Conservation (phyloP, 64 coral and sea anemone genomes). For the Montipora foliosa region DNA sequence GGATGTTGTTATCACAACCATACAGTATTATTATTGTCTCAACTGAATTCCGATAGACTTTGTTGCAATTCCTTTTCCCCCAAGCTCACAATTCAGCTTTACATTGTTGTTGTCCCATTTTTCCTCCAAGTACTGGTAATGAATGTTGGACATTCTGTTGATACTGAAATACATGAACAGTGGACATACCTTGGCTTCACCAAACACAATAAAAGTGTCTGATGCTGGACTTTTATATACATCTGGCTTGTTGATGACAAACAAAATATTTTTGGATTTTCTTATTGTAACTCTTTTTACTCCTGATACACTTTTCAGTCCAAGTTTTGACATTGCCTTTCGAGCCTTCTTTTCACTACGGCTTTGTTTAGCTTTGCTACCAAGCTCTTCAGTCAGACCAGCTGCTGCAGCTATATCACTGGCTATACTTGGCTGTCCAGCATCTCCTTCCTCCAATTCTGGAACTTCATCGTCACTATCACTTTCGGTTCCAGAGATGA, state of each 20-base stretch:
- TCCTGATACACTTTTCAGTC: conserved; percentile 86
- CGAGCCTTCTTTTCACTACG: conserved; percentile 98
- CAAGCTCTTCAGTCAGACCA: conserved; percentile 82
- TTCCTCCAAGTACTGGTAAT: too few species aligned
- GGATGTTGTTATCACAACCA: too few species aligned
- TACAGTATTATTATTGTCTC: too few species aligned
- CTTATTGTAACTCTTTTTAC: conserved; percentile 93
- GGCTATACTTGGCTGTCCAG: conserved; percentile 60
- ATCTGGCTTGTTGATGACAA: conserved; percentile 95
- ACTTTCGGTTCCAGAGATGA: conserved; percentile 97
- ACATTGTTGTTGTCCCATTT: too few species aligned
- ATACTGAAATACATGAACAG: neutral
- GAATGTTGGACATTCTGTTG: too few species aligned
- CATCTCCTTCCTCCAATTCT: conserved; percentile 86
- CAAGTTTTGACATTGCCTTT: conserved; percentile 91
- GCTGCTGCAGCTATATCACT: conserved; percentile 89
- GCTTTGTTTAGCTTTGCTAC: conserved; percentile 96
- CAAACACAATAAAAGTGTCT: conserved; percentile 97
- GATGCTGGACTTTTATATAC: conserved; percentile 89
- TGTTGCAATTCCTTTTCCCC: too few species aligned
- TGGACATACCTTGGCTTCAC: conserved; percentile 95
- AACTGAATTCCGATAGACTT: too few species aligned
- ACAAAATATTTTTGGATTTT: conserved; percentile 99
- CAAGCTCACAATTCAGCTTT: too few species aligned
- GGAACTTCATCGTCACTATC: conserved; percentile 98